Evolutionary conservation across 2,113 vertebrate genomes (phyloP), one percentile per base, ranked within the genome.

Genomic region (Phalacrocorax pelagicus): DNA sequence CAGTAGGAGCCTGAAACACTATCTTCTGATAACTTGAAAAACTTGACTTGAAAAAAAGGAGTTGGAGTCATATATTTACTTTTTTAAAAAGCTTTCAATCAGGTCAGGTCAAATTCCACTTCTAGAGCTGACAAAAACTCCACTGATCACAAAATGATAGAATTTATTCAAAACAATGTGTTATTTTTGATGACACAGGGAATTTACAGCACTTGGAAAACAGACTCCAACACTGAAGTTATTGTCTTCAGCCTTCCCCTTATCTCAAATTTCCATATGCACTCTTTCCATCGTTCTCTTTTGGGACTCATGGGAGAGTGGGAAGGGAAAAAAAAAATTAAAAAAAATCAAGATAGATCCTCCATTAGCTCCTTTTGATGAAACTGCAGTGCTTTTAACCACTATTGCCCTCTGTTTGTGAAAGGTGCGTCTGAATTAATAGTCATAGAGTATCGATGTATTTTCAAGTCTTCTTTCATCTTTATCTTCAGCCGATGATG

Each of bases 381-480:
- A 87, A 90, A 44, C 51, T n/a, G 55, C n/a, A 47, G 23, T 38
- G 65, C 52, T 87, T 94, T 84, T 57, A 85, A 54, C 15, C 30
- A 22, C 80, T 93, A 38, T 30, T 84, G 27, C 62, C 52, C 46
- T 85, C 54, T 42, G 49, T 20, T 51, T 58, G 42, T 38, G 42
- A 84, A 91, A 91, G 38, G 30, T 79, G 47, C 11, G 2, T 90
- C 87, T 71, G 59, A 78, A 86, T 62, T 65, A 92, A 63, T 10
- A 79, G 70, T 84, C 78, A 47, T 2, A 29, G 44, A 63, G 20
- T 24, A 85, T 4, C 2, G 18, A 79, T 11, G 32, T 57, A 73
- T 81, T 78, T 93, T 66, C 77, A 24, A 19, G 55, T 90, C 81
- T 81, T 92, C 95, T 95, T 88, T 63, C 96, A 94, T 95, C 46